phyloP scores from a whole-genome alignment of 2,888 invertebrate genomes.

The Eupsilia transversa region DNA sequence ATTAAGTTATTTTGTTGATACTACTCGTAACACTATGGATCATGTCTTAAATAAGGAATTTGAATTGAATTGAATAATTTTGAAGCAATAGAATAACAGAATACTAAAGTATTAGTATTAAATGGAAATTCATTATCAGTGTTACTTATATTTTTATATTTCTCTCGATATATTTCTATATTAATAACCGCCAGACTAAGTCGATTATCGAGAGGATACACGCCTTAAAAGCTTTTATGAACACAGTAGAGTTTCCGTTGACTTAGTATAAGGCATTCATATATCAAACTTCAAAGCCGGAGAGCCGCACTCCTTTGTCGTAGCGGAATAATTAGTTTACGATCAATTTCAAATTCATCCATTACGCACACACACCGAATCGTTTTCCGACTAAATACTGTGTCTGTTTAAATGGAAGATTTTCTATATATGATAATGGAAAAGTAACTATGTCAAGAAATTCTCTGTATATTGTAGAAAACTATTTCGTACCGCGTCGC shows the following conservation, averaged over 20 bases:
- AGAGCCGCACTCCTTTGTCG: constrained; percentile 56
- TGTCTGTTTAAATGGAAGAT: constrained; percentile 23
- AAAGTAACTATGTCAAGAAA: constrained; percentile 8
- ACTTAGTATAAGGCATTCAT: constrained; percentile 56
- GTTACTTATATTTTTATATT: neutral
- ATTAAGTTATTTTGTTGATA: too few species aligned
- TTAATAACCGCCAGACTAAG: constrained; percentile 32
- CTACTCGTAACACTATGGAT: too few species aligned
- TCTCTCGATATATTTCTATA: neutral
- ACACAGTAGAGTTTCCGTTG: constrained; percentile 39
- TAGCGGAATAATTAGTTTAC: constrained; percentile 62
- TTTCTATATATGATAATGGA: constrained; percentile 5
- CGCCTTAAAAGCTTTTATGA: constrained; percentile 59
- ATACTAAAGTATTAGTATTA: too few species aligned
- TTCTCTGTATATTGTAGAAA: constrained; percentile 3
- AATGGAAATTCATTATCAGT: neutral
- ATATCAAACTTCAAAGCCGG: constrained; percentile 60
- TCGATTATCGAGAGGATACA: constrained; percentile 52
- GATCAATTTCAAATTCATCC: constrained; percentile 52
- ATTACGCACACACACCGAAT: constrained; percentile 40
- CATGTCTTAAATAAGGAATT: too few species aligned
- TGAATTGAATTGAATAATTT: too few species aligned
- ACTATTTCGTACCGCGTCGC: neutral
- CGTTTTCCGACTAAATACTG: constrained; percentile 27
- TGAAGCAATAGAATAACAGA: too few species aligned